Conservation (phyloP, 1,140 invertebrate genomes). For the Nephila pilipes region DNA sequence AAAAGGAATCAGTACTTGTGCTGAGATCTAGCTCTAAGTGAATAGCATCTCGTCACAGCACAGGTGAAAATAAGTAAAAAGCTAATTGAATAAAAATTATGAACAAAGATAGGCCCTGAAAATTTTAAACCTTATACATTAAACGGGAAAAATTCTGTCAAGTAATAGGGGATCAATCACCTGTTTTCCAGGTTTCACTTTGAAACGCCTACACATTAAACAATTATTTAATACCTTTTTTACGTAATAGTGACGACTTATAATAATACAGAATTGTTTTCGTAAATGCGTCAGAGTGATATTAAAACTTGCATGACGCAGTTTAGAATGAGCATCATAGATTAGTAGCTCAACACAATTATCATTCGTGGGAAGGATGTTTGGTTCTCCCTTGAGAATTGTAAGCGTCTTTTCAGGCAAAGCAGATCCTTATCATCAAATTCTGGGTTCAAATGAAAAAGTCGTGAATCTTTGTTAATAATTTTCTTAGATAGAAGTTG, state of each 20-base stretch:
- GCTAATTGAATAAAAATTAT: too few species aligned
- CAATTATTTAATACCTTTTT: too few species aligned
- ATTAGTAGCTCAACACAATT: neutral
- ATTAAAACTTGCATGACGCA: slow-evolving; percentile 15
- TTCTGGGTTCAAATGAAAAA: neutral
- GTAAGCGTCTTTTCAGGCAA: neutral
- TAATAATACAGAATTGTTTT: too few species aligned
- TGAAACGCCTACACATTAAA: too few species aligned
- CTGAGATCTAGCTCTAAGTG: neutral
- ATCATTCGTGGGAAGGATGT: neutral
- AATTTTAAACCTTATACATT: neutral
- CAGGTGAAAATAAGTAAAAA: too few species aligned
- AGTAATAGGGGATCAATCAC: slow-evolving; percentile 27
- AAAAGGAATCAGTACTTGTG: slow-evolving; percentile 29
- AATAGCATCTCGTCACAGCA: too few species aligned
- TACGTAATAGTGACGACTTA: too few species aligned
- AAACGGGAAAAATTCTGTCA: slow-evolving; percentile 42
- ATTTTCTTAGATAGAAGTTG: neutral
- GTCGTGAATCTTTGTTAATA: neutral
- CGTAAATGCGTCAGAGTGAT: slow-evolving; percentile 21
- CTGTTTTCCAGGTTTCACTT: too few species aligned
- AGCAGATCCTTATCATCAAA: neutral
- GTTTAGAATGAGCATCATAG: neutral
- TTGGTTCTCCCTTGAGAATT: neutral
- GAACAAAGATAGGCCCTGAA: neutral